Base-by-base conservation (phyloP, 2,888 invertebrate species). In the Lampropteryx suffumata region DNA sequence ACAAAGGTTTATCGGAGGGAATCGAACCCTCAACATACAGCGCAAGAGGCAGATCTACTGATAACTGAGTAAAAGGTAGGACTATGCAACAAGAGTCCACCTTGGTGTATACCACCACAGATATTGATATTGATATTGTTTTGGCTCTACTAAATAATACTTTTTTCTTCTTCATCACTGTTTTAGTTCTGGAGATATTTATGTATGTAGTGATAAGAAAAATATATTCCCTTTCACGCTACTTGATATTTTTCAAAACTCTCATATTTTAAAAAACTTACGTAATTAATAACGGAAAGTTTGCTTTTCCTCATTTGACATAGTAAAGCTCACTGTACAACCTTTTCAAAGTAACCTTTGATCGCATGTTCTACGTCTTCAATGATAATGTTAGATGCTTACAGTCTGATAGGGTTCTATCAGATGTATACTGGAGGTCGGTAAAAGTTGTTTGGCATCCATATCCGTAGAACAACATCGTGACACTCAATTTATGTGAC, bases 371-470 rank as follows among this genome's bases (percentile, higher is more conserved):
- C 4, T 26, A 17, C 26, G 30, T 12, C 9, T 32, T 13, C 29
- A 30, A 11, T 41, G 11, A 14, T 9, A 26, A 28, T 13, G 34
- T 27, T 10, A 49, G 32, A 40, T 55, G 52, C 50, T 49, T 21
- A 30, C 33, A 33, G 34, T 49, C 40, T 10, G 48, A 48, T 44
- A 41, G 5, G 34, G 44, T 51, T 48, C 32, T 33, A 39, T 26
- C n/a, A 28, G 30, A 8, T 26, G 24, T 26, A 34, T 29, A 9
- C 40, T 17, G 40, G 55, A 58, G 71, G 68, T 59, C 65, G 61
- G 72, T 72, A 72, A 72, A 72, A 72, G 72, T 72, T 71, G 69
- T 66, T 65, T 66, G 51, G 55, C 48, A 52, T 58, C 57, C 43
- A 55, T 59, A 68, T 61, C 64, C 57, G 59, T 46, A 46, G 54